phyloP scores from a whole-genome alignment of 2,797 vertebrate genomes.

The Molossus alvarezi region DNA sequence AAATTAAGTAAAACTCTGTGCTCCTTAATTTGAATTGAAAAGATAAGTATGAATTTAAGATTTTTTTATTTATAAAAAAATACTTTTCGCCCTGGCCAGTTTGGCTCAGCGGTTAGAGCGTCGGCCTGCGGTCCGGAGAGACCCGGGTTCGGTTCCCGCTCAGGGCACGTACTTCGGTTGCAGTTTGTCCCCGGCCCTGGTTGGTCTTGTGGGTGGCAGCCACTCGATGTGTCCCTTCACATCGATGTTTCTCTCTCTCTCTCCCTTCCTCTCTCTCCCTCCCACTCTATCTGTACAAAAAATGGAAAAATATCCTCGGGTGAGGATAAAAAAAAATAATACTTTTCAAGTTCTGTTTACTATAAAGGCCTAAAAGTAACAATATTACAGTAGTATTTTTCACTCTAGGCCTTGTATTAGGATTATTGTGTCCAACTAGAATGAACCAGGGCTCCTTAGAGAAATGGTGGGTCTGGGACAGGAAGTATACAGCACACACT shows the following conservation, averaged over 20 bases:
- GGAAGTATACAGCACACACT: neutral
- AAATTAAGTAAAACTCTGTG: slow-evolving; percentile 9
- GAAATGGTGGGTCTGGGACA: neutral
- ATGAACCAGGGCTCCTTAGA: neutral
- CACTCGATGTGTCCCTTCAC: too few relatives aligned
- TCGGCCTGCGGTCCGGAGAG: too few relatives aligned
- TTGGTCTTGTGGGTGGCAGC: too few relatives aligned
- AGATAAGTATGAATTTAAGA: neutral
- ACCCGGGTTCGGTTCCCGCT: too few relatives aligned
- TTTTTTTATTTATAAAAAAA: slow-evolving; percentile 53
- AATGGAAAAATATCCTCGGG: too few relatives aligned
- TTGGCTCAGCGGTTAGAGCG: too few relatives aligned
- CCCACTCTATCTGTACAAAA: too few relatives aligned
- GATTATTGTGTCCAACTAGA: neutral
- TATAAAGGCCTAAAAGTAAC: neutral
- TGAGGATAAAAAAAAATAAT: neutral
- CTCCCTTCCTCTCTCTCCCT: too few relatives aligned
- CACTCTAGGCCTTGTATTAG: neutral
- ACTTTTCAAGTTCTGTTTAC: neutral
- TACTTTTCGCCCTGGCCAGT: neutral
- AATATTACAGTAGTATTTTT: neutral
- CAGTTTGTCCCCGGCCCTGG: too few relatives aligned
- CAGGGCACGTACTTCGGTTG: too few relatives aligned
- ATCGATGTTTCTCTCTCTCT: too few relatives aligned
- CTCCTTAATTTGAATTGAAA: slow-evolving; percentile 46